These are phyloP conservation scores for Lophochroa leadbeateri DNA, from an alignment of 2,113 vertebrate species.

Conservation along the genomic window DNA sequence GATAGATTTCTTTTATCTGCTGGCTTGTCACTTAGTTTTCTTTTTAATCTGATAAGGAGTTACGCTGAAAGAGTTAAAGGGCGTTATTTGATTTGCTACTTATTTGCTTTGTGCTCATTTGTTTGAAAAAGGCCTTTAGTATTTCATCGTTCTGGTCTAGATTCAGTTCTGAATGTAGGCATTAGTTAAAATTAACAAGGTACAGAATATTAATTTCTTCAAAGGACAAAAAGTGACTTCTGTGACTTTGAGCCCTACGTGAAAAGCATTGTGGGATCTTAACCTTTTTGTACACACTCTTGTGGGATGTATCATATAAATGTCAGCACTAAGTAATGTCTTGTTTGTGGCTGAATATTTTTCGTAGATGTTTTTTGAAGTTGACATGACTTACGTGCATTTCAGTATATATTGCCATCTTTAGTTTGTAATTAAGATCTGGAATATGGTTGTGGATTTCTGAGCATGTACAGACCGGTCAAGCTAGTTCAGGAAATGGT, in stretches of 20 bases:
- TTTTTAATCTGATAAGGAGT: constrained; percentile 55
- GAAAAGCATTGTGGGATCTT: constrained; percentile 81
- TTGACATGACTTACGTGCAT: constrained; percentile 84
- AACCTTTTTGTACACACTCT: constrained; percentile 87
- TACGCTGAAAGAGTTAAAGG: constrained; percentile 56
- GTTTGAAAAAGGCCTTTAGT: constrained; percentile 71
- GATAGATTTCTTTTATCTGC: constrained; percentile 67
- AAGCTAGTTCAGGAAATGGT: constrained; percentile 85
- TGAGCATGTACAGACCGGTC: constrained; percentile 89
- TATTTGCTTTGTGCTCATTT: constrained; percentile 61
- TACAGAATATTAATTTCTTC: constrained; percentile 79
- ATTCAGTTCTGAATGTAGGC: constrained; percentile 81
- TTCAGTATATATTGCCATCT: constrained; percentile 87
- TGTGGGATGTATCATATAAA: constrained; percentile 82
- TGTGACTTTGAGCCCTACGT: constrained; percentile 76
- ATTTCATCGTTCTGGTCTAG: constrained; percentile 79
- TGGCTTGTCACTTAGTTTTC: constrained; percentile 72
- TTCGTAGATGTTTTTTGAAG: constrained; percentile 87
- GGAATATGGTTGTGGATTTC: constrained; percentile 88
- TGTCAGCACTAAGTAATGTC: constrained; percentile 87
- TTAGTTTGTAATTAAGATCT: constrained; percentile 86
- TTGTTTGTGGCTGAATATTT: constrained; percentile 87
- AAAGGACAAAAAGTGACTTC: constrained; percentile 74
- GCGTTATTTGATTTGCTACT: constrained; percentile 65
- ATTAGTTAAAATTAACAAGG: constrained; percentile 79